These are phyloP conservation scores for Solen grandis DNA, from an alignment of 1,140 invertebrate species.

Conservation along the genomic window DNA sequence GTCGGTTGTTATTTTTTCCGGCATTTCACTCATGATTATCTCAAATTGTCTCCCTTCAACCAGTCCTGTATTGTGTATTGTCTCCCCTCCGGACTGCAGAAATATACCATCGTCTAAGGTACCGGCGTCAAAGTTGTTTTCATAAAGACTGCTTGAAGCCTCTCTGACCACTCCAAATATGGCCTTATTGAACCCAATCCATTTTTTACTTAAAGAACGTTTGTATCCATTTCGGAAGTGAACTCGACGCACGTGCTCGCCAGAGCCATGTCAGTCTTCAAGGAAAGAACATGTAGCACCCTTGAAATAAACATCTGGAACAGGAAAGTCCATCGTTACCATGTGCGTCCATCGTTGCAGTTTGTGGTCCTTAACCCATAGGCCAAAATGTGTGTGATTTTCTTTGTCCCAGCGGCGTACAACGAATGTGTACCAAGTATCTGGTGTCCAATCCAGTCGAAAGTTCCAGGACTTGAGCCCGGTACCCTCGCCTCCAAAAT, in stretches of 20 bases:
- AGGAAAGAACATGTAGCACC: constrained; percentile 39
- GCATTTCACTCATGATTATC: not conserved
- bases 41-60: not conserved
- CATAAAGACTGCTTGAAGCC: not conserved
- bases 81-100: constrained; percentile 10
- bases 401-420: constrained; percentile 50
- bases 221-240: constrained; percentile 55
- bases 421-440: constrained; percentile 59
- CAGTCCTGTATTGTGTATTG: not conserved
- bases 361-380: constrained; percentile 56
- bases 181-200: constrained; percentile 25
- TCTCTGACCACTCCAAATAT: not conserved
- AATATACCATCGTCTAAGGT: not conserved
- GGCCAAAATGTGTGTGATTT: constrained; percentile 54
- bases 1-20: not conserved
- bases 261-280: constrained; percentile 58
- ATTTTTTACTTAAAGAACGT: constrained; percentile 17
- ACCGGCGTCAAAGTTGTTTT: constrained; percentile 7
- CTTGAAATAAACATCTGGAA: constrained; percentile 45
- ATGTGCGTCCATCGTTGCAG: constrained; percentile 49
- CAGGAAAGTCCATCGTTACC: constrained; percentile 58
- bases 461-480: constrained; percentile 64
- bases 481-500: constrained; percentile 58
- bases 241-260: constrained; percentile 46
- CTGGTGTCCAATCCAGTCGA: constrained; percentile 51